Evolutionary conservation across 2,888 invertebrate species (phyloP), one percentile per base, ranked within the genome.

Genomic region (Mimumesa dahlbomi): DNA sequence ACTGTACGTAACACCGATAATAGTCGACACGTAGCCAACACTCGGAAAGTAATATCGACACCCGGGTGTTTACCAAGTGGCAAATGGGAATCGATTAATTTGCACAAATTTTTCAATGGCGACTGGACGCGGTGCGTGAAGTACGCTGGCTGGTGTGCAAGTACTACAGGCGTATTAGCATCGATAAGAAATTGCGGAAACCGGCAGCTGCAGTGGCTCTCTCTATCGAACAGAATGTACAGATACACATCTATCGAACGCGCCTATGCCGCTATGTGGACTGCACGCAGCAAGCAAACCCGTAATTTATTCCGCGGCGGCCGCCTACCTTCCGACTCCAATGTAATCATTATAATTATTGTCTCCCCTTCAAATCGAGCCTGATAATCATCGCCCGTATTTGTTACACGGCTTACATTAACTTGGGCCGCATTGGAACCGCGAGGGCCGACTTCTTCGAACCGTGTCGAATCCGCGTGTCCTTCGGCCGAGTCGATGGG

Each of bases 311-410:
- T 86, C 82, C 80, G 76, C 79, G 80, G 73, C 81, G 79, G 80
- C 84, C 83, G 83, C 84, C 86, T 83, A 83, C 84, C 85, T 80
- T 82, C 84, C 85, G 73, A 83, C 81, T 87, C 80, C 84, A 84
- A 86, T 85, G 83, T 87, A 87, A 87, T 87, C 84, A 88, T 88
- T 87, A 84, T 88, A 87, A 88, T 88, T 88, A 88, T 85, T 87
- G 86, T 87, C 85, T 86, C 84, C 85, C 84, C 84, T 73, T 69
- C 74, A 84, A 85, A 86, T 86, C 82, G 84, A 82, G 79, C 82
- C 84, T 82, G 82, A 87, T 88, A 87, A 88, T 87, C 85, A 85
- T 87, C 85, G 82, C 71, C 63, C 66, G 77, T 83, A 81, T 86
- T 84, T 82, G 84, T 81, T 75, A 72, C 77, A 62, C 53, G 62